Evolutionary conservation across 2,888 invertebrate species (phyloP).

Genomic region (Caenorhabditis japonica): DNA sequence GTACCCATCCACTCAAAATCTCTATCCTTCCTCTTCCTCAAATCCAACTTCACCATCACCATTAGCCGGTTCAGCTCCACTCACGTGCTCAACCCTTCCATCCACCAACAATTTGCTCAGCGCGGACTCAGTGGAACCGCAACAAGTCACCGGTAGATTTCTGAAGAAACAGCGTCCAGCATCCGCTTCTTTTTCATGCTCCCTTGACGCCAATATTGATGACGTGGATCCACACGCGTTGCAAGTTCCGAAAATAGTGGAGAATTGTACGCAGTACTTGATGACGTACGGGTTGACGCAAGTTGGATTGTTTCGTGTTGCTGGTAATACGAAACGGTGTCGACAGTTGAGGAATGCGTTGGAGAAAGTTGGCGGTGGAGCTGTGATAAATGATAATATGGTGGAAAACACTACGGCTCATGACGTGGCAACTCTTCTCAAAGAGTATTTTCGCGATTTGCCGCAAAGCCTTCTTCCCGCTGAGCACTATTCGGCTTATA

Average conservation of each 20-base stretch:
- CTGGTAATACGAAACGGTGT: constrained; percentile 91
- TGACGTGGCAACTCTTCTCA: constrained; percentile 91
- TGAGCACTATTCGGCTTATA: constrained; percentile 89
- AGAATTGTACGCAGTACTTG: constrained; percentile 78
- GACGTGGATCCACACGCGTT: constrained; percentile 69
- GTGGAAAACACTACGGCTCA: constrained; percentile 87
- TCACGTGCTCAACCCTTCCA: constrained; percentile 48
- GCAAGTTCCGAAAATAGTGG: constrained; percentile 78
- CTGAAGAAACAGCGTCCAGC: constrained; percentile 59
- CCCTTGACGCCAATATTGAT: constrained; percentile 50
- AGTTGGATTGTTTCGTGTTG: constrained; percentile 91
- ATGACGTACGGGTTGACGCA: constrained; percentile 82
- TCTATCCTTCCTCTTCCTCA: constrained; percentile 51
- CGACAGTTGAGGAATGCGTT: constrained; percentile 83
- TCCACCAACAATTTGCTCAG: constrained; percentile 27
- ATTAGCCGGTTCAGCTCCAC: constrained; percentile 54
- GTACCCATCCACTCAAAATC: constrained; percentile 58
- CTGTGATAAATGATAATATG: constrained; percentile 59
- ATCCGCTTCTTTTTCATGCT: constrained; percentile 56
- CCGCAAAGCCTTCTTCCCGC: constrained; percentile 92
- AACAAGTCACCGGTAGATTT: constrained; percentile 53
- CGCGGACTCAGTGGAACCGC: constrained; percentile 38
- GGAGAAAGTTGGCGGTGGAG: constrained; percentile 59
- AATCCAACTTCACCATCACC: constrained; percentile 56
- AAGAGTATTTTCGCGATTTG: constrained; percentile 91